A percentile compares a stretch with the other conserved stretches of the same genome.
Evolutionary conservation across 1,140 invertebrate species (phyloP).

Genomic region (Rhagoletis pomonella): DNA sequence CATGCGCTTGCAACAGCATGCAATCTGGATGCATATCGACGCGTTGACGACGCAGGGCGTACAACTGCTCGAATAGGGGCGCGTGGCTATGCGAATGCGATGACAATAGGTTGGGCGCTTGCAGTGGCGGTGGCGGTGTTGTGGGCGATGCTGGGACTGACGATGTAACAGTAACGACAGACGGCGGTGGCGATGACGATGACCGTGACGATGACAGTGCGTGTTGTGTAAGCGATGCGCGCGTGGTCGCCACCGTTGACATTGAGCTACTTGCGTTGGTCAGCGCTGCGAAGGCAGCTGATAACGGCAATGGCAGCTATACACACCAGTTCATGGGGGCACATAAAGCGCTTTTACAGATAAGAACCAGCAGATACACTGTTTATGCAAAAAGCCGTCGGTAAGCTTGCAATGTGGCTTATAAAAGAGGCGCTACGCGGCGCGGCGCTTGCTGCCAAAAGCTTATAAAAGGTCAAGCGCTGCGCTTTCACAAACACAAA

Average conservation of each 20-base stretch:
- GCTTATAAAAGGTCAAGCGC: too few species aligned
- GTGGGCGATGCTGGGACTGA: not conserved
- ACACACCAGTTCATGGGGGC: not conserved
- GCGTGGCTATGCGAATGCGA: not conserved
- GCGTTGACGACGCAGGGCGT: constrained; percentile 30
- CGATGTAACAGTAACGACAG: not conserved
- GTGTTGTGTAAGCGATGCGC: constrained; percentile 57
- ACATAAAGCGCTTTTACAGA: not conserved
- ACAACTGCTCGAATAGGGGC: constrained; percentile 25
- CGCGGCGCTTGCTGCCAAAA: too few species aligned
- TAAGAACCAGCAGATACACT: not conserved
- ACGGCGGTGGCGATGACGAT: not conserved
- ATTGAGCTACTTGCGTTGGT: constrained; percentile 55
- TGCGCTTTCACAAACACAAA: too few species aligned
- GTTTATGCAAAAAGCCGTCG: not conserved
- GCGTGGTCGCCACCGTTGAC: constrained; percentile 70
- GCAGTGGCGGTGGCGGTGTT: not conserved
- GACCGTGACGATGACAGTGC: not conserved
- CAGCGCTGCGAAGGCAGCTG: not conserved
- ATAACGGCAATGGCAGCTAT: too few species aligned
- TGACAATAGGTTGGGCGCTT: not conserved
- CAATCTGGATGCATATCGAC: constrained; percentile 67
- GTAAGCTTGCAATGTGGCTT: not conserved
- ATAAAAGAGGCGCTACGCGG: not conserved
- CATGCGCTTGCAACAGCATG: constrained; percentile 64